These are phyloP conservation scores for Actinemys pallida DNA, from an alignment of 2,113 vertebrate species.

Conservation along the genomic window DNA sequence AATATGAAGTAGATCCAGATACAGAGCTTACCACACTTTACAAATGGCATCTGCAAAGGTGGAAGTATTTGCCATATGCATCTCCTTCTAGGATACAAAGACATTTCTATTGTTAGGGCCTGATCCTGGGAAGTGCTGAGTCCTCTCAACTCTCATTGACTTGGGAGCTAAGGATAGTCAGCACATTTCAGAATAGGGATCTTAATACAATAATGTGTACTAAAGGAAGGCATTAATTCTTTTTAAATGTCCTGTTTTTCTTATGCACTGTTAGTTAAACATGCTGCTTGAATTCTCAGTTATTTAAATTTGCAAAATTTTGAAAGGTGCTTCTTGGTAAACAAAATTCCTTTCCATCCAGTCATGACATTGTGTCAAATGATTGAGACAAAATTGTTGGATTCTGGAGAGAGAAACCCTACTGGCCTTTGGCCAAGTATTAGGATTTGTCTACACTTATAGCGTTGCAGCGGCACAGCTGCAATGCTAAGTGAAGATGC, in stretches of 20 bases:
- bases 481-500: not conserved
- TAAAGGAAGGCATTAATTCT: not conserved
- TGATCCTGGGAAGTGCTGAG: not conserved
- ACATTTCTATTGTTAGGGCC: not conserved
- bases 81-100: not conserved
- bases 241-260: not conserved
- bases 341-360: not conserved
- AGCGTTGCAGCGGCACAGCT: not conserved
- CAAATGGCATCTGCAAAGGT: not conserved
- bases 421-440: not conserved
- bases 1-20: not conserved
- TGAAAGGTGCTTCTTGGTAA: not conserved
- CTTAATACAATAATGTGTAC: not conserved
- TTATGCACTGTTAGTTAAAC: not conserved
- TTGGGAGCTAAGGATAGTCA: not conserved
- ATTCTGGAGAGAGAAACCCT: conserved; percentile 14
- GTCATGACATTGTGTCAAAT: not conserved
- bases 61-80: not conserved
- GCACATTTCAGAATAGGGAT: not conserved
- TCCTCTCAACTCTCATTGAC: not conserved
- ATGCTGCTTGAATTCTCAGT: not conserved
- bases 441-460: not conserved
- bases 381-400: conserved; percentile 3
- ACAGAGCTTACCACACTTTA: not conserved
- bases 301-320: not conserved